Conservation (phyloP, 2,113 vertebrate species). For the Mesembrinibis cayennensis region DNA sequence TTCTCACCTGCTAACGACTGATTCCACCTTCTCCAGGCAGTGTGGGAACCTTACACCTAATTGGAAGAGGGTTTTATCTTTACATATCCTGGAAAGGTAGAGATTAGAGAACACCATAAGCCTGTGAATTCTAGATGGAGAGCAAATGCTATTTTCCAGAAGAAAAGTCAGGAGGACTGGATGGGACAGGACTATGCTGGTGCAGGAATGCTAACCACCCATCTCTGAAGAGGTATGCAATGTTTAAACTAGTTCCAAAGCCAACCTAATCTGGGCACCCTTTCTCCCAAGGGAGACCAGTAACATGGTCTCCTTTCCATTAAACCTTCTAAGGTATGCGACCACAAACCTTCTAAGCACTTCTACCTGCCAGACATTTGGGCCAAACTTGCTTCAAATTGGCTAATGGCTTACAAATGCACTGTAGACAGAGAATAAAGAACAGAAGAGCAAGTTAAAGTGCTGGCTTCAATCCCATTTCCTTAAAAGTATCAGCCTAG, state of each 20-base stretch:
- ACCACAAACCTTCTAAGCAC: background rate
- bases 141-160: background rate
- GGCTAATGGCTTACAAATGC: background rate
- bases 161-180: background rate
- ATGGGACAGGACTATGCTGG: background rate
- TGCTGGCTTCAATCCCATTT: background rate
- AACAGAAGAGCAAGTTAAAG: background rate
- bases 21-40: constrained; percentile 29
- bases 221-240: background rate
- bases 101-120: background rate
- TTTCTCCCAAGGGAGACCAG: background rate
- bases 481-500: background rate
- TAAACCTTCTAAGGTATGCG: fast-evolving
- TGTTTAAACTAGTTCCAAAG: background rate
- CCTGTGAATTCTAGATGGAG: background rate
- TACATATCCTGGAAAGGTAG: constrained; percentile 45
- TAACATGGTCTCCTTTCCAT: background rate
- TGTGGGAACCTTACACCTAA: constrained; percentile 46
- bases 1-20: constrained; percentile 59
- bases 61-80: constrained; percentile 41
- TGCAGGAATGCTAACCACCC: background rate
- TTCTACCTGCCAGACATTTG: background rate
- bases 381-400: background rate
- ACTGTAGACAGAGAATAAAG: background rate
- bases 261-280: background rate